These are phyloP conservation scores for Paratilapia polleni DNA, from an alignment of 2,113 vertebrate species.

Conservation along the genomic window DNA sequence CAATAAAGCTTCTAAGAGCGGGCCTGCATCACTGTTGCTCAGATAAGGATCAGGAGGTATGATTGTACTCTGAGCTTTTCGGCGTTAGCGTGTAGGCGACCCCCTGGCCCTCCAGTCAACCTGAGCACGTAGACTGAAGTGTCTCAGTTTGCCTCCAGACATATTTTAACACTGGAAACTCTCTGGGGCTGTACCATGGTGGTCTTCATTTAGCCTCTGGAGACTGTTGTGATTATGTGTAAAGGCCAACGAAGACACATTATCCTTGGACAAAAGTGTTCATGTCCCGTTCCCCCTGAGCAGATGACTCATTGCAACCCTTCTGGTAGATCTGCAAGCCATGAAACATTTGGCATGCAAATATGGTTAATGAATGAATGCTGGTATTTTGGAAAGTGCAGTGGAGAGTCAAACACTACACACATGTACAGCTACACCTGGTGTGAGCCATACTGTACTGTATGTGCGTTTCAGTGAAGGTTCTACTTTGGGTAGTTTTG, in stretches of 20 bases:
- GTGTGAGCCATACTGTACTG: slow-evolving; percentile 42
- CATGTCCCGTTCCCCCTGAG: slow-evolving; percentile 52
- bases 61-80: slow-evolving; percentile 57
- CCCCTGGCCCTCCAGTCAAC: slow-evolving; percentile 44
- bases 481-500: slow-evolving; percentile 51
- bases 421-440: slow-evolving; percentile 79
- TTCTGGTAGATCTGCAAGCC: slow-evolving; percentile 59
- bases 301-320: slow-evolving; percentile 63
- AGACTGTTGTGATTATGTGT: slow-evolving; percentile 44
- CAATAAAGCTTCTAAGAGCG: slow-evolving; percentile 56
- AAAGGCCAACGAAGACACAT: slow-evolving; percentile 51
- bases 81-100: slow-evolving; percentile 46
- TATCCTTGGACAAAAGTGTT: slow-evolving; percentile 51
- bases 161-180: slow-evolving; percentile 67
- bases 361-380: slow-evolving; percentile 70
- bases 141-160: slow-evolving; percentile 59
- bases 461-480: slow-evolving; percentile 62
- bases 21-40: slow-evolving; percentile 48
- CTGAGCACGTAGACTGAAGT: slow-evolving; percentile 35
- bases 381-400: slow-evolving; percentile 34
- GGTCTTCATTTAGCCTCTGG: slow-evolving; percentile 68
- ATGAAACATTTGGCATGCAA: slow-evolving; percentile 81
- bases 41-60: slow-evolving; percentile 73
- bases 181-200: slow-evolving; percentile 57
- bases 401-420: slow-evolving; percentile 63